Conservation (phyloP, 1,140 invertebrate genomes). For the Heliconius eleuchia region DNA sequence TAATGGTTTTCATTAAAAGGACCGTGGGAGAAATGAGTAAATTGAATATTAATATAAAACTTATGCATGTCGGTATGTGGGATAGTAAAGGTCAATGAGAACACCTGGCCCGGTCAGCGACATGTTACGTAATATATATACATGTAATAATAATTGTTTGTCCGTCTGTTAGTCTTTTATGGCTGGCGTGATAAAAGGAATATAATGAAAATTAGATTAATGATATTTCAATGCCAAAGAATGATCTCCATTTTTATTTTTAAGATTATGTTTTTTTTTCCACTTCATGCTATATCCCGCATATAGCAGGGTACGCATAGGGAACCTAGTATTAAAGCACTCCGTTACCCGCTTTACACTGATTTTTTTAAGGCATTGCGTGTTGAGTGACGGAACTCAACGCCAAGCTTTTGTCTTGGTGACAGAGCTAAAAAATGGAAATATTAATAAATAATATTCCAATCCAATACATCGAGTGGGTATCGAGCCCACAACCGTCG, state of each 20-base stretch:
- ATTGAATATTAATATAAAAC: conserved; percentile 72
- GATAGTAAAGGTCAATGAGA: conserved; percentile 51
- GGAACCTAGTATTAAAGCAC: no score
- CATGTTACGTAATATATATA: conserved; percentile 32
- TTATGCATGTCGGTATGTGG: conserved; percentile 54
- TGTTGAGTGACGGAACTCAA: no score
- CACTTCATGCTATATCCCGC: no score
- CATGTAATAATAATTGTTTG: not conserved
- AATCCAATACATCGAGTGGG: no score
- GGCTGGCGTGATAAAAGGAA: not conserved
- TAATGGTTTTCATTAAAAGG: conserved; percentile 34
- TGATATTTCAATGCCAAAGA: not conserved
- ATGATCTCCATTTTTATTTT: not conserved
- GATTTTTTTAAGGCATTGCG: no score
- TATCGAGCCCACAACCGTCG: no score
- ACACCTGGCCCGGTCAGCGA: conserved; percentile 62
- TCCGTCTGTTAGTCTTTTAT: not conserved
- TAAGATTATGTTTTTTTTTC: not conserved
- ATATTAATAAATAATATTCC: no score
- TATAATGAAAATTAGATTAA: not conserved
- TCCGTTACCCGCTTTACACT: no score
- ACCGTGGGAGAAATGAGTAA: conserved; percentile 73
- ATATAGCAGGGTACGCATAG: no score
- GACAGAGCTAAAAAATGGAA: no score
- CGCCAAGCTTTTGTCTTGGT: no score